Conservation (phyloP, 2,888 invertebrate species). For the Papilio protenor region DNA sequence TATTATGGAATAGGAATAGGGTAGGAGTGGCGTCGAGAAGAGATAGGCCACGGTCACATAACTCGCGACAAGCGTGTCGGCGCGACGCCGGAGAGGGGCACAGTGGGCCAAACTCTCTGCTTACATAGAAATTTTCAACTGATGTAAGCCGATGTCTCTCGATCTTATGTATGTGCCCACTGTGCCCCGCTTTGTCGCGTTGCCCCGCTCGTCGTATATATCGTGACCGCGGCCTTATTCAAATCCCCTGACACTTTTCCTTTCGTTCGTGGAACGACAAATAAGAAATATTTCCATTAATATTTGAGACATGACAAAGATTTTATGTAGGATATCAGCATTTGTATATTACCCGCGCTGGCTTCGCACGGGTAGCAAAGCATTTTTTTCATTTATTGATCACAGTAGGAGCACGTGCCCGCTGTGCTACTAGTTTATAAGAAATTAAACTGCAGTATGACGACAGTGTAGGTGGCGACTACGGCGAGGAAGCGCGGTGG, state of each 20-base stretch:
- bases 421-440: neutral
- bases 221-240: neutral
- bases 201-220: no score
- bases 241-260: neutral
- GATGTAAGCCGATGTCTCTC: no score
- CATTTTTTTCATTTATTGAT: neutral
- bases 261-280: neutral
- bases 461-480: neutral
- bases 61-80: no score
- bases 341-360: neutral
- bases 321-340: neutral
- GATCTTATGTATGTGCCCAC: no score
- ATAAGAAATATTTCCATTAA: slow-evolving; percentile 3
- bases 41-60: neutral
- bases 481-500: neutral
- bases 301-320: neutral
- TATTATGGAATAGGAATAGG: neutral
- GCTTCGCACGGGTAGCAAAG: neutral
- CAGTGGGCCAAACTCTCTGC: no score
- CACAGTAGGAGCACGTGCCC: neutral
- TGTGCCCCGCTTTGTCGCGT: no score
- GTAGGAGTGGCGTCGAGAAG: neutral
- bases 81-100: no score
- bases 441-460: slow-evolving; percentile 14
- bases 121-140: no score